Base-by-base conservation (phyloP, 2,797 vertebrate species). In the Toxotes lorentzi region DNA sequence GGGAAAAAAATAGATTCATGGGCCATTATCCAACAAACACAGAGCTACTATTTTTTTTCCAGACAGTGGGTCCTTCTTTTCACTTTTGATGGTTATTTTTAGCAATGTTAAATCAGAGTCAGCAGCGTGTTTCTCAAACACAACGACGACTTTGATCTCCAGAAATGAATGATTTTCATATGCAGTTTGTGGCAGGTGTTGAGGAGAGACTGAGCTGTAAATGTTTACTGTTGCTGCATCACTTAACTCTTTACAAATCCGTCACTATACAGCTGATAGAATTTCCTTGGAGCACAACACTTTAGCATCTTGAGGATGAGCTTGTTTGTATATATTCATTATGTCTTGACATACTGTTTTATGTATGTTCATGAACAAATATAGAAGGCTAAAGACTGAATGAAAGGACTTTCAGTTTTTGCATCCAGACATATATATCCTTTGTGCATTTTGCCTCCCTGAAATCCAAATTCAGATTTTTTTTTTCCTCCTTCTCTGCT, bases 1-100 rank as follows among this genome's bases (percentile, higher is more conserved):
- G 61, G 51, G 47, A 12, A 45, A 82, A 79, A 85, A 86, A 85
- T 67, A 78, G 63, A 88, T 76, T 62, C 61, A 67, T 10, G 72
- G 79, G 67, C 84, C 48, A 79, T 84, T 79, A 91, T 88, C 84
- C 76, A 83, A 80, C 78, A 82, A 77, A 86, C 54, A 65, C 24
- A 9, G 23, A 70, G 68, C 50, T 57, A 62, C 41, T 57, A 24
- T 71, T 76, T 73, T n/a, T 38, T 38, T 70, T 63, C 38, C 17
- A 47, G 10, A 73, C 58, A 72, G 81, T 60, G 27, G 65, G 4
- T 24, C 53, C 32, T 81, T 73, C 51, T 77, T 74, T 81, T 66
- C 45, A 19, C 51, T 51, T 19, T 47, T 53, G 35, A 19, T 3
- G 38, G 68, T 66, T 86, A 63, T 85, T 80, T 85, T 83, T 79